Base-by-base conservation (phyloP, 2,888 invertebrate genomes). In the Metallyticus violacea region DNA sequence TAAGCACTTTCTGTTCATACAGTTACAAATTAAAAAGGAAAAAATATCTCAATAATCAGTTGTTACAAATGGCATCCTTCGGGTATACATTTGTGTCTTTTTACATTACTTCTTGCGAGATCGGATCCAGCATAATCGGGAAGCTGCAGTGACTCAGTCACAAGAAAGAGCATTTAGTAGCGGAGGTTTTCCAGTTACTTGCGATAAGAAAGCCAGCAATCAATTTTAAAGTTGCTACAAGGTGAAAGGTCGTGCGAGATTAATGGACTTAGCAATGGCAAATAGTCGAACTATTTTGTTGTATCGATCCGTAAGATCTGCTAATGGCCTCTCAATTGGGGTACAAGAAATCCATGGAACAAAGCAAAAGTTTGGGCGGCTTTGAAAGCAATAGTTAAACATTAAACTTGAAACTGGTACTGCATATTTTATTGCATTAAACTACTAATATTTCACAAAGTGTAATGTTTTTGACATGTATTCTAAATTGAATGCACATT, bases 191-290 rank as follows among this genome's bases (percentile, higher is more conserved):
- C 15, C 22, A 22, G 9, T 62, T 22, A 9, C 22, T 62, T 9
- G 15, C 40, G 40, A 62, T 62, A 62, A 62, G 40, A 22, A 62
- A 62, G 9, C 9, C 40, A 15, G 40, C 40, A 83, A 83, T 28
- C 83, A 83, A 83, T 83, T 83, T 62, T 83, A 83, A 83, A 83
- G 83, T 83, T 83, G 28, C 77, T 83, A 27, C 26, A 77, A 83
- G 83, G 83, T 83, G 62, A 83, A n/a, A 83, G 83, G 83, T 83
- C 77, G 27, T 77, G 83, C 40, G 28, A 22, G 77, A 77, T 77
- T 83, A 77, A 77, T 77, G 83, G 83, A 25, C 62, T 77, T 29
- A 25, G 77, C 77, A 29, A 81, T 9, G 30, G 30, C 26, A 7
- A 29, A 27, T 27, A 7, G 22, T 40, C n/a, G 27, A n/a, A n/a